Evolutionary conservation across 2,888 invertebrate species (phyloP), one percentile per base, ranked within the genome.

Genomic region (Lepeophtheirus nordmannii): DNA sequence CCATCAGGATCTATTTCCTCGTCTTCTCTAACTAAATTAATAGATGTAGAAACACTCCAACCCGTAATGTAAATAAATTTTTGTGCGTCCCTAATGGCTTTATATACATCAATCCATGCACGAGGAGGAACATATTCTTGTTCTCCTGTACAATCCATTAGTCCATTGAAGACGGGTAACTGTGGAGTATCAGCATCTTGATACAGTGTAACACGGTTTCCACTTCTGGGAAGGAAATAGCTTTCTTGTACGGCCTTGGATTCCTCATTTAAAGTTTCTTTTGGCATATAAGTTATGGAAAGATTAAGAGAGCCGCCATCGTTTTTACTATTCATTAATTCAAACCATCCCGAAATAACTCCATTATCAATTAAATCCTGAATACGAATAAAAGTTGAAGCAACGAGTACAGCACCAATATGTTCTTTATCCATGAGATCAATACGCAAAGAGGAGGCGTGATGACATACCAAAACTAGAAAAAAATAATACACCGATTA

Each of bases 171-270:
- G 14, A 67, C 67, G 10, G 70, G 67, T 5, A 69, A n/a, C 1
- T 68, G 68, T 12, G 69, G 70, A 7, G 69, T 69, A 64, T 70
- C 69, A 22, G 70, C 70, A 58, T 69, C 69, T 53, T 69, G 69
- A 59, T 70, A 70, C 10, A 70, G 67, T 10, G 63, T 68, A n/a
- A 70, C 66, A 10, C 62, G 53, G 46, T 68, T 68, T n/a, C 67
- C 68, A 38, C 53, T 22, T 5, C 68, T 68, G 38, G 68, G 63
- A 14, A 68, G 70, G 67, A 69, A 70, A n/a, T 69, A 67, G 5
- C 68, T 68, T 53, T 70, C 70, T 37, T 63, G 68, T 1, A 70
- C 68, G 22, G 68, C 69, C 62, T 69, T 68, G 40, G 69, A 68
- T 10, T 67, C 61, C 12, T 68, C 66, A 14, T 40, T 68, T 41